phyloP scores from a whole-genome alignment of 2,113 vertebrate genomes.

The Anser brachyrhynchus region DNA sequence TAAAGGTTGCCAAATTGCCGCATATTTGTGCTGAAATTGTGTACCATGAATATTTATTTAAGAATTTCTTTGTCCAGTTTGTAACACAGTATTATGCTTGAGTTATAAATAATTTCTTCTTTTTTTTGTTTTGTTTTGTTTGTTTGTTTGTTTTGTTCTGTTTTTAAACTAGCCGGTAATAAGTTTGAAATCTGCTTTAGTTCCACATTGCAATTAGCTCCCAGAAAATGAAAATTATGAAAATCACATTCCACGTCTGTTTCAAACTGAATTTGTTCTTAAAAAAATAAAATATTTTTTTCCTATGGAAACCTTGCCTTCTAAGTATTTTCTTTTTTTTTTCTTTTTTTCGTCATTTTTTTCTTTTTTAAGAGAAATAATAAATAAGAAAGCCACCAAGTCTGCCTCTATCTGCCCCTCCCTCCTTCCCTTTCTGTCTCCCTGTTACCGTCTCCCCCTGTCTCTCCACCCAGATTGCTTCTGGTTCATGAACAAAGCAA shows the following conservation, averaged over 20 bases:
- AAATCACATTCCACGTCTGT: conserved; percentile 98
- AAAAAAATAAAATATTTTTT: conserved; percentile 99
- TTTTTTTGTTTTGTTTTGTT: conserved; percentile 74
- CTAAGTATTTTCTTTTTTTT: conserved; percentile 69
- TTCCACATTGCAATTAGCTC: conserved; percentile 85
- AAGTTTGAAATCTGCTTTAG: conserved; percentile 85
- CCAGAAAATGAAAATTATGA: conserved; percentile 83
- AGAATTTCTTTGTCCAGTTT: conserved; percentile 94
- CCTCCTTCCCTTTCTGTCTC: background rate
- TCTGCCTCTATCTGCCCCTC: background rate
- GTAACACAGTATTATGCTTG: conserved; percentile 98
- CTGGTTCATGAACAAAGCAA: background rate
- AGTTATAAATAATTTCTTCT: conserved; percentile 87
- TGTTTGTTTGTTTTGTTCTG: conserved; percentile 79
- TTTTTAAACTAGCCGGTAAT: conserved; percentile 83
- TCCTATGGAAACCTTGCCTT: conserved; percentile 93
- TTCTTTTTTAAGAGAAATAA: background rate
- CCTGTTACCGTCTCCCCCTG: background rate
- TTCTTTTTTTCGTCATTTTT: background rate
- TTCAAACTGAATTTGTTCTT: conserved; percentile 99
- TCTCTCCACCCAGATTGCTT: background rate
- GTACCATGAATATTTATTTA: conserved; percentile 99
- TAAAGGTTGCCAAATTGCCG: conserved; percentile 98
- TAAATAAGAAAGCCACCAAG: background rate
- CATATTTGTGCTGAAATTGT: conserved; percentile 99